Percentiles rank a stretch among this genome's conserved stretches.
phyloP scores from a whole-genome alignment of 2,797 vertebrate species.

The Trachops cirrhosus region DNA sequence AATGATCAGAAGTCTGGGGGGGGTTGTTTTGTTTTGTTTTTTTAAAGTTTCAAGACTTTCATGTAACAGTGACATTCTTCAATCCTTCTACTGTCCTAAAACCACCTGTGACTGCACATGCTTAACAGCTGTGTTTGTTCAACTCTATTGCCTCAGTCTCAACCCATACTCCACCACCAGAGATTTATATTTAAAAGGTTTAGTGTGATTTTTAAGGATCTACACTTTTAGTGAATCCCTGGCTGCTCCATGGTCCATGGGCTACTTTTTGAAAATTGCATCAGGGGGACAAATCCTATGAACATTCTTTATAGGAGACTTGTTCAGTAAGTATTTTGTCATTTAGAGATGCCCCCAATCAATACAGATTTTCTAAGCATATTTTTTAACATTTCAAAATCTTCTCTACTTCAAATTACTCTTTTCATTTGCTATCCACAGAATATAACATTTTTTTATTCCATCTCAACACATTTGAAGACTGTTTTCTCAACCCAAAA shows the following conservation, averaged over 20 bases:
- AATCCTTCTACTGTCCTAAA: not conserved
- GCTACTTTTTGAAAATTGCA: not conserved
- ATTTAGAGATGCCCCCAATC: not conserved
- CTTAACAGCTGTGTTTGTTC: not conserved
- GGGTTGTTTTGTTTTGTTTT: not conserved
- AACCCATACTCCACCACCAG: not conserved
- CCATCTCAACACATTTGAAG: not conserved
- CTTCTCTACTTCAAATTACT: not conserved
- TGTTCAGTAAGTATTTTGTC: not conserved
- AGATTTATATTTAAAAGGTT: not conserved
- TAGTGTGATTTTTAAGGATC: not conserved
- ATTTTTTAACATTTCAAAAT: not conserved
- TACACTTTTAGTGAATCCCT: not conserved
- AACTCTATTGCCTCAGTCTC: not conserved
- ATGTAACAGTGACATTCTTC: not conserved
- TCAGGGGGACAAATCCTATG: constrained; percentile 76
- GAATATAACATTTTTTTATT: not conserved
- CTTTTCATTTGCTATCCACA: not conserved
- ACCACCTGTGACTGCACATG: not conserved
- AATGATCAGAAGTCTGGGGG: not conserved
- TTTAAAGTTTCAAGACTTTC: not conserved
- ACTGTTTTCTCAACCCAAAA: not conserved
- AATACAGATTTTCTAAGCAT: not conserved
- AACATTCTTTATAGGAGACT: constrained; percentile 52
- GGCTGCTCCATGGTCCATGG: not conserved